Evolutionary conservation across 2,888 invertebrate species (phyloP).

Genomic region (Arenicola marina): DNA sequence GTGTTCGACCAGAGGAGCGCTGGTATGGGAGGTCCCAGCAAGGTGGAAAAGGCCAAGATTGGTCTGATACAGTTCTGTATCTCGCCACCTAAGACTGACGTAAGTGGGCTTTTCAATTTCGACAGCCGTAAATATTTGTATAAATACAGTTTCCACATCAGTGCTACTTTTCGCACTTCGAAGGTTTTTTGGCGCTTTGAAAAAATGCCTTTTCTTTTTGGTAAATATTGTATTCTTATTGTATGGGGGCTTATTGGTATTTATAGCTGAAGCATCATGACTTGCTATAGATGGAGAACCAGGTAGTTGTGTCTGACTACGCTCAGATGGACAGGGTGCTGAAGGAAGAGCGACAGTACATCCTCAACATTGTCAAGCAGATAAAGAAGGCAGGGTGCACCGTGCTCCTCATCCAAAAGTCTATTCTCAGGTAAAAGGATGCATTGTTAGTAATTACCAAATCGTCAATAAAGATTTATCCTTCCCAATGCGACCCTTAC

Average conservation of each 20-base stretch:
- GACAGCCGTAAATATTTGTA: not conserved
- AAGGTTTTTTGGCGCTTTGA: too few relatives aligned
- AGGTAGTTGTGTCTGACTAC: conserved; percentile 89
- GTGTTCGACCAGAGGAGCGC: conserved; percentile 90
- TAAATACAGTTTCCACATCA: too few relatives aligned
- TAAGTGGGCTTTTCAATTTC: conserved; percentile 29
- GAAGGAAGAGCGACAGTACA: conserved; percentile 96
- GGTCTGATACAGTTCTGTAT: conserved; percentile 99
- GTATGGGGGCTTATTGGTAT: not conserved
- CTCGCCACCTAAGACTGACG: conserved; percentile 97
- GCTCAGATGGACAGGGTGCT: conserved; percentile 99
- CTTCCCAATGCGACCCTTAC: too few relatives aligned
- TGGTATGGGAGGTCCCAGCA: conserved; percentile 83
- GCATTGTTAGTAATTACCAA: too few relatives aligned
- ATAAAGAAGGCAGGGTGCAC: conserved; percentile 99
- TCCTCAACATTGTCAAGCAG: conserved; percentile 97
- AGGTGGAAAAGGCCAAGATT: conserved; percentile 96
- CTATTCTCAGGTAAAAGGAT: conserved; percentile 71
- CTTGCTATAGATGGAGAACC: conserved; percentile 61
- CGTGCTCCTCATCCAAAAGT: conserved; percentile 88
- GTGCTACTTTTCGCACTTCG: too few relatives aligned
- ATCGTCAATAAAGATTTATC: too few relatives aligned
- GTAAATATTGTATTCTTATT: too few relatives aligned
- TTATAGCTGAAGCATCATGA: not conserved
- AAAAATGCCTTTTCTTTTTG: too few relatives aligned